These are phyloP conservation scores for Ptilodon capucinus DNA, from an alignment of 2,888 invertebrate genomes.

Conservation along the genomic window DNA sequence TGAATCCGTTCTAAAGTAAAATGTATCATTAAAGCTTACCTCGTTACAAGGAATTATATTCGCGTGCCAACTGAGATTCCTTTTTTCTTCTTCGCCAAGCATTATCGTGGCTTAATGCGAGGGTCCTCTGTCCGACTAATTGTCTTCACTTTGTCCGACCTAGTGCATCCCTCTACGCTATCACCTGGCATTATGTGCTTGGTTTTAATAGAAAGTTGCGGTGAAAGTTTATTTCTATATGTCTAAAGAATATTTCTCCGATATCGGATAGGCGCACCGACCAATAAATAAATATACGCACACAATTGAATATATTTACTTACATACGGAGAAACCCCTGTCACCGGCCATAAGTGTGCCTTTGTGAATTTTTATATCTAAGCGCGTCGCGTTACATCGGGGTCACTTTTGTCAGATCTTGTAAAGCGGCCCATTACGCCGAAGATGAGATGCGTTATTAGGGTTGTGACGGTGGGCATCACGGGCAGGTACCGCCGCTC, in stretches of 20 bases:
- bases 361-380: conserved; percentile 11
- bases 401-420: conserved; percentile 10
- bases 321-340: conserved; percentile 1
- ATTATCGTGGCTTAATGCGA: neutral
- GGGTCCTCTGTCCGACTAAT: neutral
- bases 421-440: conserved; percentile 9
- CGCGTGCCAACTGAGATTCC: neutral
- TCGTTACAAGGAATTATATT: neutral
- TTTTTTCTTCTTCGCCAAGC: neutral
- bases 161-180: neutral
- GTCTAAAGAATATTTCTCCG: neutral
- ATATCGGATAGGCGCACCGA: neutral
- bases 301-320: neutral
- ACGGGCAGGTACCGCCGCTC: conserved; percentile 4
- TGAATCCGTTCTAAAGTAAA: neutral
- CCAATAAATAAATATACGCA: neutral
- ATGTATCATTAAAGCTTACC: neutral
- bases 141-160: neutral
- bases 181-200: neutral
- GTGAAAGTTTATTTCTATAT: neutral
- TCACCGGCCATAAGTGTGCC: conserved; percentile 13
- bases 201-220: too few species aligned
- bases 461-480: conserved; percentile 27
- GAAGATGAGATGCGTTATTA: conserved; percentile 8
- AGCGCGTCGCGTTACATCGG: conserved; percentile 4